Percentiles rank a stretch among this genome's conserved stretches.
Evolutionary conservation across 2,797 vertebrate genomes (phyloP).

Genomic region (Molossus alvarezi): DNA sequence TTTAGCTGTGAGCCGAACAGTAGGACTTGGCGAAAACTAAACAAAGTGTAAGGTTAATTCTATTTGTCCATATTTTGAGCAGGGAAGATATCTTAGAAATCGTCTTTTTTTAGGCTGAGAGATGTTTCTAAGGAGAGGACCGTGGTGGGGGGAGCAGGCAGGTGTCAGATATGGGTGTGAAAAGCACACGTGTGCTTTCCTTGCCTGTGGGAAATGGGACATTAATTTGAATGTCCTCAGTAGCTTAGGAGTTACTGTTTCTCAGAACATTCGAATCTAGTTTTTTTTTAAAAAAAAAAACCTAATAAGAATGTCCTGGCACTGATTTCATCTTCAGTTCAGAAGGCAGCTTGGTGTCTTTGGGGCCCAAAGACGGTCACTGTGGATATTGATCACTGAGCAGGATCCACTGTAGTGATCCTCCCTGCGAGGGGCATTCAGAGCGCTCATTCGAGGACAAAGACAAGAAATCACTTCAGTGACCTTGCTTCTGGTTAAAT

Average conservation of each 20-base stretch:
- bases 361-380: neutral
- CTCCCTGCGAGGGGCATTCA: neutral
- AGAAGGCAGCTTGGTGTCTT: constrained; percentile 17
- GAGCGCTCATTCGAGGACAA: neutral
- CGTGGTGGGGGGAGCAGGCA: neutral
- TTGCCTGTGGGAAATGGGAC: neutral
- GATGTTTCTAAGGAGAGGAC: neutral
- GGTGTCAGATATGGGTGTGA: neutral
- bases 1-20: neutral
- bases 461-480: neutral
- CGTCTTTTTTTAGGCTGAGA: neutral
- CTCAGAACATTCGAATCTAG: neutral
- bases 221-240: neutral
- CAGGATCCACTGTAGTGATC: neutral
- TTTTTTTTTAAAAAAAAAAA: neutral
- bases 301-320: neutral
- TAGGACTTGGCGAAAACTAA: constrained; percentile 6
- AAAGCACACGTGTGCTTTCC: neutral
- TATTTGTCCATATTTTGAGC: constrained; percentile 29
- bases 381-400: neutral
- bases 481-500: constrained; percentile 59
- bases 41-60: constrained; percentile 26
- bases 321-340: constrained; percentile 16
- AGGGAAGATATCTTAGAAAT: constrained; percentile 38
- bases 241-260: neutral